Evolutionary conservation across 2,888 invertebrate species (phyloP).

Genomic region (Volucella inflata): DNA sequence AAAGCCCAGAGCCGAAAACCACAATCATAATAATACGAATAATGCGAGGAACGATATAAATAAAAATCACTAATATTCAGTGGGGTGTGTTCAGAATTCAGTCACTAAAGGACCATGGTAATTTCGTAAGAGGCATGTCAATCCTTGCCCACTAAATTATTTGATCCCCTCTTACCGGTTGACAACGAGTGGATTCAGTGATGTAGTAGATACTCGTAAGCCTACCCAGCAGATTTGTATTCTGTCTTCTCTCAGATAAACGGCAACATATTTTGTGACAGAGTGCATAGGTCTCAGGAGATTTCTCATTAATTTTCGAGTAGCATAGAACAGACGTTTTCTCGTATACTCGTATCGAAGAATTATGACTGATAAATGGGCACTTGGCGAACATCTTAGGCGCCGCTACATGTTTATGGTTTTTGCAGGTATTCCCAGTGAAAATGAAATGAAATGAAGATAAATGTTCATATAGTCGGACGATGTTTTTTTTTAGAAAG

Average conservation of each 20-base stretch:
- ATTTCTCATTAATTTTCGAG: conserved; percentile 31
- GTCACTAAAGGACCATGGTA: conserved; percentile 8
- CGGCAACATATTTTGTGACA: not conserved
- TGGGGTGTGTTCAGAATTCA: not conserved
- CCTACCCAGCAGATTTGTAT: conserved; percentile 6
- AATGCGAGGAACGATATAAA: conserved; percentile 33
- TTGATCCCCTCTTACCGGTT: not conserved
- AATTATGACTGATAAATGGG: conserved; percentile 16
- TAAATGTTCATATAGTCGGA: no score
- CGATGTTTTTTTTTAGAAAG: no score
- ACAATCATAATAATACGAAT: conserved; percentile 20
- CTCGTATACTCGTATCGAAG: conserved; percentile 1
- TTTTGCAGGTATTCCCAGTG: conserved; percentile 4
- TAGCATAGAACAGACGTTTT: conserved; percentile 15
- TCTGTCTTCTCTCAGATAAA: conserved; percentile 15
- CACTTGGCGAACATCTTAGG: conserved; percentile 21
- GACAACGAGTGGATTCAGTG: not conserved
- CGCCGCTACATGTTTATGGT: conserved; percentile 3
- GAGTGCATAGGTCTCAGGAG: conserved; percentile 13
- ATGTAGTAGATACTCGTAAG: not conserved
- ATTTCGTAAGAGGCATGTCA: conserved; percentile 23
- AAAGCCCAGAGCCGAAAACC: conserved; percentile 26
- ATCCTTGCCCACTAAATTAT: conserved; percentile 12
- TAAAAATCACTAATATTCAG: conserved; percentile 29
- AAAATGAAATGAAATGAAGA: not conserved